Percentiles rank a stretch among this genome's conserved stretches.
Conservation (phyloP, 2,888 invertebrate species). For the Lithophane ornitopus region DNA sequence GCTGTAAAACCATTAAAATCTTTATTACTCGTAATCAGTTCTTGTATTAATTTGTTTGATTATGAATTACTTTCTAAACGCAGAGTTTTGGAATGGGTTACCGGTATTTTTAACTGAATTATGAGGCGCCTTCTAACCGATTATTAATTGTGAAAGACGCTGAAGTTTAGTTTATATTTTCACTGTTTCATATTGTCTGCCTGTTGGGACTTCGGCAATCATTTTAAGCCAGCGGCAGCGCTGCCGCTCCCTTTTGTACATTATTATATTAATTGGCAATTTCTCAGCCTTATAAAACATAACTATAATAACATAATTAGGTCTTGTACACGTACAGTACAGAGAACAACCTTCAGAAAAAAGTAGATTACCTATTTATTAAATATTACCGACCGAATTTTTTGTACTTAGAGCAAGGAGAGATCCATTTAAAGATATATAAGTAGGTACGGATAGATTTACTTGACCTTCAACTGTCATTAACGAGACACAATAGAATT, state of each 20-base stretch:
- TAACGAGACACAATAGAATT: no score
- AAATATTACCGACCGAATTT: not conserved
- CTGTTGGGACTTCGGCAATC: not conserved
- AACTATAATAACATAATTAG: not conserved
- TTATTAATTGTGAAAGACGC: not conserved
- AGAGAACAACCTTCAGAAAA: constrained; percentile 1
- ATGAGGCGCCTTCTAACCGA: not conserved
- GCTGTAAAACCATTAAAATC: constrained; percentile 16
- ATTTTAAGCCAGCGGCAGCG: not conserved
- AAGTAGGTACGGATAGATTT: not conserved
- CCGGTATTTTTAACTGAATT: not conserved
- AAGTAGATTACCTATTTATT: not conserved
- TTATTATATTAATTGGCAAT: not conserved
- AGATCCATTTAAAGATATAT: not conserved
- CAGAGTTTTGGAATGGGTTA: not conserved
- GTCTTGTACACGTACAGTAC: not conserved
- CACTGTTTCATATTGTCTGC: not conserved
- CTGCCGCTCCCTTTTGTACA: no score
- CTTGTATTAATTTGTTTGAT: not conserved
- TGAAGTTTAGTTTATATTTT: not conserved
- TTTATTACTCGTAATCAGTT: constrained; percentile 12
- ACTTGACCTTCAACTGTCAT: no score
- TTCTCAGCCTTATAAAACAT: not conserved
- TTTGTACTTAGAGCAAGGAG: not conserved
- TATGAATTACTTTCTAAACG: constrained; percentile 15